These are phyloP conservation scores for Phrynosoma blainvillii DNA, from an alignment of 2,113 vertebrate species.

Conservation along the genomic window DNA sequence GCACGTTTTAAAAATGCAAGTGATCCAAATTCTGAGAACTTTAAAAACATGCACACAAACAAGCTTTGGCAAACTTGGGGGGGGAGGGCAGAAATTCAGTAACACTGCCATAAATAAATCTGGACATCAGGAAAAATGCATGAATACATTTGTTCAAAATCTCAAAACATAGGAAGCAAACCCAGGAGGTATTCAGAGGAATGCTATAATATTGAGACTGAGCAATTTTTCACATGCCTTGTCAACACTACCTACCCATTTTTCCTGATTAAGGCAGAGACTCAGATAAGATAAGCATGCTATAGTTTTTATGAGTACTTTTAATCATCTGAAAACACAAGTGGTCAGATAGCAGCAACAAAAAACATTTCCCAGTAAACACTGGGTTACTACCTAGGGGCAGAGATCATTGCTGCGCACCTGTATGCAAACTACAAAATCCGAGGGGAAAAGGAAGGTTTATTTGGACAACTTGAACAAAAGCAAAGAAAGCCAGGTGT, in stretches of 20 bases:
- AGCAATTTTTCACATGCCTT: no score
- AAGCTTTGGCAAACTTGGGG: no score
- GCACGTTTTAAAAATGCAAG: no score
- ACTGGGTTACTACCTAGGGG: slow-evolving; percentile 17
- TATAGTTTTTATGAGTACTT: not conserved
- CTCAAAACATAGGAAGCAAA: no score
- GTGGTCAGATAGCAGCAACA: slow-evolving; percentile 28
- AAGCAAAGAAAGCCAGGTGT: not conserved
- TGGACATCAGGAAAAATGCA: no score
- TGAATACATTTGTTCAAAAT: no score
- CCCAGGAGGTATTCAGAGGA: no score
- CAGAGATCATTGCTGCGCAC: slow-evolving; percentile 3
- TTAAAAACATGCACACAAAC: no score
- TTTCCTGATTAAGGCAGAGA: not conserved
- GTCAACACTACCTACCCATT: slow-evolving; percentile 28
- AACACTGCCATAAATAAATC: no score
- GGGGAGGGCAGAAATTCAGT: no score
- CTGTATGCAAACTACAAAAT: not conserved
- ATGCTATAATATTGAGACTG: no score
- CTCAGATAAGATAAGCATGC: slow-evolving; percentile 39
- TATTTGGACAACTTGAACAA: fast-evolving
- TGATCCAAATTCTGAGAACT: no score
- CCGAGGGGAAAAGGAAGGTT: not conserved
- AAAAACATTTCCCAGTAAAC: slow-evolving; percentile 51
- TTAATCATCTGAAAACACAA: slow-evolving; percentile 43